Evolutionary conservation across 1,140 invertebrate genomes (phyloP).

Genomic region (Philaenus spumarius): DNA sequence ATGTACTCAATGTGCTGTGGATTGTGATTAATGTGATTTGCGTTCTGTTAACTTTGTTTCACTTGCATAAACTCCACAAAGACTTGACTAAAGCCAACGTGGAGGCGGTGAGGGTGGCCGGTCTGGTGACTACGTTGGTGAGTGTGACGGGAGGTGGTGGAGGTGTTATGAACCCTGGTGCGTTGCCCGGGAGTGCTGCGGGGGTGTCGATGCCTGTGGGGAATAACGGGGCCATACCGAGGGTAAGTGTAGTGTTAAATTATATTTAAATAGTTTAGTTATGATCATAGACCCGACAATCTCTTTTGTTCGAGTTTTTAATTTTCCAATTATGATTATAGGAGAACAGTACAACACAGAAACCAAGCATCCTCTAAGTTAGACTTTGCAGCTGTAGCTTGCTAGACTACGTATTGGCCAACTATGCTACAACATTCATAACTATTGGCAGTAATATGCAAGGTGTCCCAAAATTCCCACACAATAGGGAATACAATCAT

Average conservation of each 20-base stretch:
- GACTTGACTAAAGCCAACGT: conserved; percentile 72
- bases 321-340: too few species aligned
- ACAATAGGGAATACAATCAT: too few species aligned
- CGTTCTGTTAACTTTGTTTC: conserved; percentile 75
- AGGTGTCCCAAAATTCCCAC: too few species aligned
- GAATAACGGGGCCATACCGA: conserved; percentile 37
- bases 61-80: conserved; percentile 74
- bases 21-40: conserved; percentile 82
- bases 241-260: conserved; percentile 31
- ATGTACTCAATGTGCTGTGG: conserved; percentile 85
- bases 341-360: too few species aligned
- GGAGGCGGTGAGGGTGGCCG: conserved; percentile 62
- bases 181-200: too few species aligned
- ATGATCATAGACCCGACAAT: too few species aligned
- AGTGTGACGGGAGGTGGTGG: conserved; percentile 52
- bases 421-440: too few species aligned
- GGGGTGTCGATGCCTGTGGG: not conserved
- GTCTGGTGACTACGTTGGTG: conserved; percentile 65
- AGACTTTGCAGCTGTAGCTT: too few species aligned
- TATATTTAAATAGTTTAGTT: not conserved
- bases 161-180: not conserved
- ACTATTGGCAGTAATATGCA: too few species aligned
- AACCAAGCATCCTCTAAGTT: too few species aligned
- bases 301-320: too few species aligned
- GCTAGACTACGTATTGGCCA: too few species aligned